Conservation (phyloP, 2,113 vertebrate species). For the Larimichthys polyactis region DNA sequence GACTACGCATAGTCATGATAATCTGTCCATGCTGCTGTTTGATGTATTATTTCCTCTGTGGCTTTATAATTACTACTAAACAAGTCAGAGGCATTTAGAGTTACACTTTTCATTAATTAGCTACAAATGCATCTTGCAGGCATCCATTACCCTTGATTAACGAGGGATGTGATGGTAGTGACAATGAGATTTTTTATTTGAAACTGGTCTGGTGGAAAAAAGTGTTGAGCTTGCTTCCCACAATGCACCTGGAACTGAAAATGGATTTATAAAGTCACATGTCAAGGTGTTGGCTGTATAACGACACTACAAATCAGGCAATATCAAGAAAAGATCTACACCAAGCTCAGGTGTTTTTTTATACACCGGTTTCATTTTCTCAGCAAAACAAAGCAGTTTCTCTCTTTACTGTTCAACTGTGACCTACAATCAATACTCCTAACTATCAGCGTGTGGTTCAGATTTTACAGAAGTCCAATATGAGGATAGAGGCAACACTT, state of each 20-base stretch:
- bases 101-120: constrained; percentile 3
- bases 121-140: not conserved
- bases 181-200: not conserved
- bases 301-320: constrained; percentile 1
- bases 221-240: not conserved
- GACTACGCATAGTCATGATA: not conserved
- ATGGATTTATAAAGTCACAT: not conserved
- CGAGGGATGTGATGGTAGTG: not conserved
- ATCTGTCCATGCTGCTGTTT: not conserved
- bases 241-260: constrained; percentile 15
- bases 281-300: not conserved
- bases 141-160: not conserved
- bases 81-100: constrained; percentile 1
- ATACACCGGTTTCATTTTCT: constrained; percentile 26
- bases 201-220: not conserved
- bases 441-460: constrained; percentile 15
- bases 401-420: constrained; percentile 22
- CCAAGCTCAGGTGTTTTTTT: constrained; percentile 26
- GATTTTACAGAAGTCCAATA: constrained; percentile 24
- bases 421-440: constrained; percentile 30
- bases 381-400: constrained; percentile 11
- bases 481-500: not conserved
- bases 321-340: not conserved
- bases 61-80: not conserved
- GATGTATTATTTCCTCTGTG: not conserved